Evolutionary conservation across 2,113 vertebrate genomes (phyloP).

Genomic region (Herpailurus yagouaroundi): DNA sequence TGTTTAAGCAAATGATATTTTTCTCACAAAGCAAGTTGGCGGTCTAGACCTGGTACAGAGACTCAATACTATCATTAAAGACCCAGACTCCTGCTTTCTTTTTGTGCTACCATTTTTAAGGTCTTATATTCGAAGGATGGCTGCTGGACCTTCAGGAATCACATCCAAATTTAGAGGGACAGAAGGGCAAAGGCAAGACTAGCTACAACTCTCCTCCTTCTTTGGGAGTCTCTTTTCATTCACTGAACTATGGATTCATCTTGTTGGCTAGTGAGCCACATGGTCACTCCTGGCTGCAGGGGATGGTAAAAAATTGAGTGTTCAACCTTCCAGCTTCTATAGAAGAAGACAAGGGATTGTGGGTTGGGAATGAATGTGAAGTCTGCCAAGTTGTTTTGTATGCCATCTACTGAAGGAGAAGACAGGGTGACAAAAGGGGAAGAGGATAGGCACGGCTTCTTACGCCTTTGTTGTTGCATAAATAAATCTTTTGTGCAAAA

Average conservation of each 20-base stretch:
- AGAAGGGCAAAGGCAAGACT: not conserved
- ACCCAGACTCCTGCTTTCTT: not conserved
- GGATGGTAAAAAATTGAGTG: not conserved
- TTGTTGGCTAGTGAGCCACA: not conserved
- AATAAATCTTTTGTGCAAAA: not conserved
- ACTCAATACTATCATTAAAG: not conserved
- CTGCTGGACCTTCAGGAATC: not conserved
- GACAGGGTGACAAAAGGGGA: not conserved
- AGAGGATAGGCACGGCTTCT: not conserved
- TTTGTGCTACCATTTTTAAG: not conserved
- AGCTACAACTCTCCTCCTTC: not conserved
- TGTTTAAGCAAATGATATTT: not conserved
- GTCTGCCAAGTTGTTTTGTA: not conserved
- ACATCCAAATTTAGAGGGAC: not conserved
- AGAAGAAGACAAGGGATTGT: not conserved
- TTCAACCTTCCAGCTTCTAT: not conserved
- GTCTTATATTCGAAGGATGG: not conserved
- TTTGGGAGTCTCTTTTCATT: not conserved
- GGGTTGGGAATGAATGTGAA: not conserved
- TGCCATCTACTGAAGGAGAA: not conserved
- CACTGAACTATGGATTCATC: not conserved
- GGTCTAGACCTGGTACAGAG: not conserved
- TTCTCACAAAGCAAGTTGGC: not conserved
- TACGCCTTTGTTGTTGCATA: not conserved
- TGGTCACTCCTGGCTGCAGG: not conserved